These are phyloP conservation scores for Platysternon megacephalum DNA, from an alignment of 2,113 vertebrate species.

Conservation along the genomic window DNA sequence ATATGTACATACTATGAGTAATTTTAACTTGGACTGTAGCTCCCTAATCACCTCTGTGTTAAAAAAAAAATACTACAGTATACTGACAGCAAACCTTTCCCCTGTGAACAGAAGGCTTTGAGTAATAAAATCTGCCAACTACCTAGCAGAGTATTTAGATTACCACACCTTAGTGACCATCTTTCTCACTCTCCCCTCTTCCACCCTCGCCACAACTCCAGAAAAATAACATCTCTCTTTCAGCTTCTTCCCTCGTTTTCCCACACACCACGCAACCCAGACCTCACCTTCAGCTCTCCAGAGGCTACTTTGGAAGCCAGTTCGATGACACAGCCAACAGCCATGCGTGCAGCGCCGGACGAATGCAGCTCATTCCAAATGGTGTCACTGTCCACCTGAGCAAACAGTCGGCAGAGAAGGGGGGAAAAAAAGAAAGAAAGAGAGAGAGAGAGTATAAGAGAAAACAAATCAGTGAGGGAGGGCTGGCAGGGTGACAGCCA, in stretches of 20 bases:
- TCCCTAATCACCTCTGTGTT: background rate
- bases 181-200: background rate
- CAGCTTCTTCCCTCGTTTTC: constrained; percentile 78
- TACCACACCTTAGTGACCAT: constrained; percentile 61
- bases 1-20: background rate
- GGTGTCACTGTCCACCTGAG: constrained; percentile 99
- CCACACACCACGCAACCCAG: constrained; percentile 85
- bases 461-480: constrained; percentile 90
- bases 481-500: constrained; percentile 90
- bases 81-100: background rate
- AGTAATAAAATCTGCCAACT: background rate
- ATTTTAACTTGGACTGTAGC: background rate
- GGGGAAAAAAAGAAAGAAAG: constrained; percentile 61
- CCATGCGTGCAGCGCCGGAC: constrained; percentile 85
- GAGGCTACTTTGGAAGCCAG: constrained; percentile 86
- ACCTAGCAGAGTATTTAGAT: background rate
- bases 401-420: constrained; percentile 88
- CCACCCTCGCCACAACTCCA: constrained; percentile 26
- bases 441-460: constrained; percentile 72
- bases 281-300: constrained; percentile 89
- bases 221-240: constrained; percentile 68
- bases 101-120: background rate
- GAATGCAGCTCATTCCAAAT: constrained; percentile 91
- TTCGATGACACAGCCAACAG: constrained; percentile 92
- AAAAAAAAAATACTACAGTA: background rate